phyloP scores from a whole-genome alignment of 2,888 invertebrate species.

The Nymphalis polychloros region DNA sequence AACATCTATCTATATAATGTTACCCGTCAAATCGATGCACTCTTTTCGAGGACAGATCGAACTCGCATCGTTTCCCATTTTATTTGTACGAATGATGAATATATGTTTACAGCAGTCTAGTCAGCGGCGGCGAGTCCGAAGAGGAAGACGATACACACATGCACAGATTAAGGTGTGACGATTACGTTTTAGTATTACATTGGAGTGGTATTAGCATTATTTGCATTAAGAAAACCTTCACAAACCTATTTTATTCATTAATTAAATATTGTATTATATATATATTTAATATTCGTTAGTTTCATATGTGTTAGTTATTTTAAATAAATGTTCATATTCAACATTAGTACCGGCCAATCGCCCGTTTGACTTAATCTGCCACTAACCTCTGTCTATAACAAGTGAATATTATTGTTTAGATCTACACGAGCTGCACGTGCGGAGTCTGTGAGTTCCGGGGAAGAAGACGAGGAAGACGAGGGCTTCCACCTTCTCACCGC shows the following conservation, averaged over 20 bases:
- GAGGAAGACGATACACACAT: constrained; percentile 86
- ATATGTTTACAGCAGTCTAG: constrained; percentile 76
- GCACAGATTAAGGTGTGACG: constrained; percentile 84
- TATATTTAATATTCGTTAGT: too few relatives aligned
- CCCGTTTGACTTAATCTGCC: too few relatives aligned
- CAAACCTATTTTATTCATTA: too few relatives aligned
- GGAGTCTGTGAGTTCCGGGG: constrained; percentile 93
- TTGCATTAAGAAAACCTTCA: too few relatives aligned
- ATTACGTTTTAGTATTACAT: too few relatives aligned
- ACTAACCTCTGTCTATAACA: too few relatives aligned
- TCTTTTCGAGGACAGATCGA: neutral
- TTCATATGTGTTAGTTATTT: too few relatives aligned
- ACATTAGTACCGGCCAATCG: too few relatives aligned
- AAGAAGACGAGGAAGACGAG: constrained; percentile 93
- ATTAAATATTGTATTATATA: too few relatives aligned
- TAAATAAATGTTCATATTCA: neutral
- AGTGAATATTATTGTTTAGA: constrained; percentile 49
- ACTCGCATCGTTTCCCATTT: neutral
- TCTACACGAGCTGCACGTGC: constrained; percentile 86
- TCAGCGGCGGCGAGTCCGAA: constrained; percentile 86
- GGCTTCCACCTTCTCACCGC: constrained; percentile 95
- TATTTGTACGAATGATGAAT: neutral
- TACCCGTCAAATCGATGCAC: too few relatives aligned
- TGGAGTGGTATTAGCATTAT: too few relatives aligned
- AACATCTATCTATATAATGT: too few relatives aligned